Conservation (phyloP, 2,888 invertebrate species). For the Aproaerema taeniolella region DNA sequence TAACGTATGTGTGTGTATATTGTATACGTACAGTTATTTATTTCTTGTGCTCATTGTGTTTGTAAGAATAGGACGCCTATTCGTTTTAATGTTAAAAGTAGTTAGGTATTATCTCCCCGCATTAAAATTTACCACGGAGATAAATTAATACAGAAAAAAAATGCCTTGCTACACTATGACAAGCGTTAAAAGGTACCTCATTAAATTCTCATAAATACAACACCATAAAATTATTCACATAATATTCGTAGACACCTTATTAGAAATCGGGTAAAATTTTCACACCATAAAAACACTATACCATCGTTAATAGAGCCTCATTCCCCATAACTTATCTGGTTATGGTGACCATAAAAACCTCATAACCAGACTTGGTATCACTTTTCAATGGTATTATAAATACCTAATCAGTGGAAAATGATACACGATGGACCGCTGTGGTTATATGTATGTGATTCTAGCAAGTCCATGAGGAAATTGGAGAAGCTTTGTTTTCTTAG, state of each 20-base stretch:
- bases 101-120: too few relatives aligned
- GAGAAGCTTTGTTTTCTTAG: too few relatives aligned
- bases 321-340: constrained; percentile 7
- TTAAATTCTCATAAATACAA: background rate
- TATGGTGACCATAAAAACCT: constrained; percentile 9
- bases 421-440: constrained; percentile 4
- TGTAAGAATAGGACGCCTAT: too few relatives aligned
- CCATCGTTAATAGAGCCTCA: constrained; percentile 8
- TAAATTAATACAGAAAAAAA: too few relatives aligned
- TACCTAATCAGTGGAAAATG: constrained; percentile 45
- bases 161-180: too few relatives aligned
- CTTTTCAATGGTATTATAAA: constrained; percentile 40
- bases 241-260: background rate
- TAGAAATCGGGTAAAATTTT: constrained; percentile 19
- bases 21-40: too few relatives aligned
- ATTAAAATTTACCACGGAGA: too few relatives aligned
- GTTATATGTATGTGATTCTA: background rate
- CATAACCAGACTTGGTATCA: constrained; percentile 23
- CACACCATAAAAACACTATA: constrained; percentile 21
- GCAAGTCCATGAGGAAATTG: background rate
- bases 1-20: too few relatives aligned
- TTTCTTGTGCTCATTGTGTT: too few relatives aligned
- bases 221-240: background rate
- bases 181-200: too few relatives aligned
- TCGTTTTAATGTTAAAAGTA: too few relatives aligned